These are phyloP conservation scores for Lucilia cuprina DNA, from an alignment of 1,140 invertebrate species.

Conservation along the genomic window DNA sequence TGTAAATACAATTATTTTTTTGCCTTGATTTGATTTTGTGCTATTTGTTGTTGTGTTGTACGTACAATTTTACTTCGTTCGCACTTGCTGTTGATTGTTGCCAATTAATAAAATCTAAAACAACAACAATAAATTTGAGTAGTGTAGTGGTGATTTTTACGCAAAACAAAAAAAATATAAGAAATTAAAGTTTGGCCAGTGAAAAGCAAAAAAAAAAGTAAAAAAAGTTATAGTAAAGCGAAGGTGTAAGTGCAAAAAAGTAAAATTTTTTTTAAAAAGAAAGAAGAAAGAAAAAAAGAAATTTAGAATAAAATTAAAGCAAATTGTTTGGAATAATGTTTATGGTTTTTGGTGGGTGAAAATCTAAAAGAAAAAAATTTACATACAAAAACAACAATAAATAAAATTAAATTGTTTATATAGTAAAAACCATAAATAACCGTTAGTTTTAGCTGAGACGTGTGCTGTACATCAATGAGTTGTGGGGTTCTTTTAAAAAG, in stretches of 20 bases:
- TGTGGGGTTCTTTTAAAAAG: not conserved
- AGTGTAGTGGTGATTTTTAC: not conserved
- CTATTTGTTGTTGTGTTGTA: not conserved
- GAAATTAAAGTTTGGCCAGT: not conserved
- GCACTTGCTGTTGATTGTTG: slow-evolving; percentile 16
- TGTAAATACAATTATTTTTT: not conserved
- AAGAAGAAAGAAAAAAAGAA: not conserved
- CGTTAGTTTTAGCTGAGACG: slow-evolving; percentile 7
- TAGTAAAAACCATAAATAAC: not conserved
- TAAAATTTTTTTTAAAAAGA: not conserved
- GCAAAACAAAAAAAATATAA: not conserved
- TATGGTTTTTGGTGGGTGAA: not conserved
- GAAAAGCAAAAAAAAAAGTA: not conserved
- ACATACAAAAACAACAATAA: not conserved
- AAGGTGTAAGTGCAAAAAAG: not conserved
- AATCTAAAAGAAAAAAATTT: not conserved
- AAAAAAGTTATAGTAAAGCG: not conserved
- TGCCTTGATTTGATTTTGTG: not conserved
- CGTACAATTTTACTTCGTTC: not conserved
- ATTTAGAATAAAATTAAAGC: not conserved
- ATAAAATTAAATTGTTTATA: not conserved
- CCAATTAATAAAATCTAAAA: not conserved
- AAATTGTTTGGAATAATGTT: not conserved
- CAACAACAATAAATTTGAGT: not conserved
- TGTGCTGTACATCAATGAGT: slow-evolving; percentile 17